phyloP scores from a whole-genome alignment of 1,140 invertebrate genomes.

The Ephestia elutella region DNA sequence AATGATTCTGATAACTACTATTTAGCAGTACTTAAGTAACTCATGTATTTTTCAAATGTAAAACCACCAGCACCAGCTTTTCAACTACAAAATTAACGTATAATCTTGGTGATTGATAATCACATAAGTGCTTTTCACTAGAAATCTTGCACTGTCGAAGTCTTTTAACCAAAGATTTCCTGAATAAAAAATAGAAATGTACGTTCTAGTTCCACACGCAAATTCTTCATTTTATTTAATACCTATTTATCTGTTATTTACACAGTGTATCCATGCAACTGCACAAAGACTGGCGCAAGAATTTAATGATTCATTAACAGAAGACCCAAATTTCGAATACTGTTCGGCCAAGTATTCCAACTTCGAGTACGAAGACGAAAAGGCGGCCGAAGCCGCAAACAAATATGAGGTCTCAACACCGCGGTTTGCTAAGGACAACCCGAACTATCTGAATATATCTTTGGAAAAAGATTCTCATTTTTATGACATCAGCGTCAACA shows the following conservation, averaged over 20 bases:
- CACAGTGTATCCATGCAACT: constrained; percentile 80
- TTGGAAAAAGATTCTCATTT: constrained; percentile 87
- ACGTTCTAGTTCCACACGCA: no score
- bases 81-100: no score
- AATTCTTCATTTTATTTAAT: constrained; percentile 5
- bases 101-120: no score
- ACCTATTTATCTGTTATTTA: not conserved
- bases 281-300: constrained; percentile 79
- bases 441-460: constrained; percentile 74
- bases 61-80: no score
- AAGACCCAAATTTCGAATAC: constrained; percentile 70
- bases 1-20: no score
- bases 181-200: no score
- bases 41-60: no score
- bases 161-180: no score
- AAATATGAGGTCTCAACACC: constrained; percentile 23
- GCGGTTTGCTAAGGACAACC: constrained; percentile 54
- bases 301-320: constrained; percentile 71
- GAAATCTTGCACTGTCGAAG: no score
- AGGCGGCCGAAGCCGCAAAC: constrained; percentile 17
- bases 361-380: constrained; percentile 45
- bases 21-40: no score
- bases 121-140: no score
- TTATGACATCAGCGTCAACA: constrained; percentile 89
- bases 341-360: constrained; percentile 83